Evolutionary conservation across 1,140 invertebrate species (phyloP).

Genomic region (Nephila pilipes): DNA sequence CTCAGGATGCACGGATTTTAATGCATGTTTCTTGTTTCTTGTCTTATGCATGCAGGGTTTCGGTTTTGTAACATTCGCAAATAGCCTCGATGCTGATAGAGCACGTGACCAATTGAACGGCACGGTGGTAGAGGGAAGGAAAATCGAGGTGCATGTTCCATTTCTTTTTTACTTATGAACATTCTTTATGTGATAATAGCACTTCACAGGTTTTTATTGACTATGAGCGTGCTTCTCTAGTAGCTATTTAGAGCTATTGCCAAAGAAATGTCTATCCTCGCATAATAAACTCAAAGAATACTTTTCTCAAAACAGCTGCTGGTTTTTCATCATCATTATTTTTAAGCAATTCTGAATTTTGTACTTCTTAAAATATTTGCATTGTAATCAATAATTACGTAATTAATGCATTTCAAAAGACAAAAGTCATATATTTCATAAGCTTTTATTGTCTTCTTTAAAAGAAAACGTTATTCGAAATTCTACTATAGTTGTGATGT

Average conservation of each 20-base stretch:
- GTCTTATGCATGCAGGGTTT: slow-evolving; percentile 89
- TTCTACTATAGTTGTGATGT: too few relatives aligned
- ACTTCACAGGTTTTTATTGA: slow-evolving; percentile 69
- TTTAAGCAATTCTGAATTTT: too few relatives aligned
- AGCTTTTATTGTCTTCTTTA: too few relatives aligned
- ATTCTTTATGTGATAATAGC: slow-evolving; percentile 63
- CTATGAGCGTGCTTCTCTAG: slow-evolving; percentile 66
- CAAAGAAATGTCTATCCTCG: slow-evolving; percentile 77
- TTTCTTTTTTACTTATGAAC: slow-evolving; percentile 60
- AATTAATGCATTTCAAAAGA: too few relatives aligned
- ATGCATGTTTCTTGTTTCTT: slow-evolving; percentile 83
- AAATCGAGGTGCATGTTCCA: slow-evolving; percentile 94
- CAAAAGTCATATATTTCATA: too few relatives aligned
- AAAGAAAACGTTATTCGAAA: too few relatives aligned
- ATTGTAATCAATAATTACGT: not conserved
- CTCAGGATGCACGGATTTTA: slow-evolving; percentile 73
- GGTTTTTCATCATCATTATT: not conserved
- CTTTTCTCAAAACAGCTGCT: slow-evolving; percentile 26
- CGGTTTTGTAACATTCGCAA: slow-evolving; percentile 99
- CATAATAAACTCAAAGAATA: slow-evolving; percentile 21
- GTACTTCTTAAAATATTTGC: too few relatives aligned
- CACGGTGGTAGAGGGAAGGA: slow-evolving; percentile 99
- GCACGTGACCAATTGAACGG: slow-evolving; percentile 99
- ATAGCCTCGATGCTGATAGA: slow-evolving; percentile 99
- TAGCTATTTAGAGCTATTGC: slow-evolving; percentile 54